phyloP scores from a whole-genome alignment of 2,113 vertebrate genomes.

The Donacobius atricapilla region DNA sequence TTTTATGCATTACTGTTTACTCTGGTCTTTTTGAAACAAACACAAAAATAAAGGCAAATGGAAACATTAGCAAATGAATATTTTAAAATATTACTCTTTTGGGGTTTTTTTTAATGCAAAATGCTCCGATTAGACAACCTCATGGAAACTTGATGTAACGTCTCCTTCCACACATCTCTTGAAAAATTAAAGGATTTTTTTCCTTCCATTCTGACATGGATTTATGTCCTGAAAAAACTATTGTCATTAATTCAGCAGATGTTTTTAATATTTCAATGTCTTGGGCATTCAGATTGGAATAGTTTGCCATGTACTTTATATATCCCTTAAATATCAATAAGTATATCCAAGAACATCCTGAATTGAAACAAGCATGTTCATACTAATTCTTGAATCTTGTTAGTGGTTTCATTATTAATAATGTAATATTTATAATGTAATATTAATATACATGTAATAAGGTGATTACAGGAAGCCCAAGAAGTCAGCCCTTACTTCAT shows the following conservation, averaged over 20 bases:
- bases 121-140: not conserved
- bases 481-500: not conserved
- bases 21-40: not conserved
- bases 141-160: fast-evolving
- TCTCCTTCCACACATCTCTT: fast-evolving
- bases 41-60: not conserved
- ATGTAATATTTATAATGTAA: not conserved
- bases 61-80: not conserved
- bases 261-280: not conserved
- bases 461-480: not conserved
- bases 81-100: not conserved
- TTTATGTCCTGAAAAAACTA: not conserved
- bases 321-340: not conserved
- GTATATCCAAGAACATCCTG: not conserved
- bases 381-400: not conserved
- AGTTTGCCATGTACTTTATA: not conserved
- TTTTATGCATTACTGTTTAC: not conserved
- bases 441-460: not conserved
- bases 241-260: not conserved
- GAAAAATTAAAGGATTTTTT: not conserved
- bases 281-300: not conserved
- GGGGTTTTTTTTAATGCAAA: not conserved
- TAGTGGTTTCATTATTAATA: not conserved
- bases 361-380: not conserved
- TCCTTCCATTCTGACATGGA: not conserved